Evolutionary conservation across 2,888 invertebrate genomes (phyloP).

Genomic region (Morpho achilles): DNA sequence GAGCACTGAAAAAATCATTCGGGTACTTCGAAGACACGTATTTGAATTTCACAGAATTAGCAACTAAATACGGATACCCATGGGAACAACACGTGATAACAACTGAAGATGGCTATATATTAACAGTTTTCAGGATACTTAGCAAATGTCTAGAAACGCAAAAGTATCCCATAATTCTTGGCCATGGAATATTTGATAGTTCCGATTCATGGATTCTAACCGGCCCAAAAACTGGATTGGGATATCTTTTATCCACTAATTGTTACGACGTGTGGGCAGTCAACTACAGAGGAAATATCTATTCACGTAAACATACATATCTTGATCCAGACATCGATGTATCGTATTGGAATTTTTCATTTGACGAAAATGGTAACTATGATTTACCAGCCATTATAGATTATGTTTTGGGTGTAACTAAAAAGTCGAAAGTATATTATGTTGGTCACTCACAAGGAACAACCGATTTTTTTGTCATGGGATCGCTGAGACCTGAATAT

Average conservation of each 20-base stretch:
- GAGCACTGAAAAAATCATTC: slow-evolving; percentile 45
- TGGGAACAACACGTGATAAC: slow-evolving; percentile 35
- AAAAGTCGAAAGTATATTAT: slow-evolving; percentile 74
- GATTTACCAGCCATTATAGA: slow-evolving; percentile 83
- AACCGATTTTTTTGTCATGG: slow-evolving; percentile 75
- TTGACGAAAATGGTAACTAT: slow-evolving; percentile 83
- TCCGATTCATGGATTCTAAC: slow-evolving; percentile 43
- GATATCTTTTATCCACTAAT: slow-evolving; percentile 53
- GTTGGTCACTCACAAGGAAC: slow-evolving; percentile 85
- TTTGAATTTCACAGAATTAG: slow-evolving; percentile 37
- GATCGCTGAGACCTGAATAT: slow-evolving; percentile 70
- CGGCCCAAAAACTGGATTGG: slow-evolving; percentile 50
- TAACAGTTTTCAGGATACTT: slow-evolving; percentile 35
- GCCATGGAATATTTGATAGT: slow-evolving; percentile 44
- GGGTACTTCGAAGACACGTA: slow-evolving; percentile 60
- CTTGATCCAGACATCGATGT: slow-evolving; percentile 47
- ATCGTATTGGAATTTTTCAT: slow-evolving; percentile 76
- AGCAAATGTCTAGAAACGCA: slow-evolving; percentile 37
- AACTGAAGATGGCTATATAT: slow-evolving; percentile 41
- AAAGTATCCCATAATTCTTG: slow-evolving; percentile 36
- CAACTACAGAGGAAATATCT: slow-evolving; percentile 79
- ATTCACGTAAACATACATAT: slow-evolving; percentile 71
- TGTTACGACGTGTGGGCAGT: slow-evolving; percentile 69
- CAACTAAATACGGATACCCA: slow-evolving; percentile 34
- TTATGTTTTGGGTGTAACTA: slow-evolving; percentile 51